Conservation (phyloP, 1,140 invertebrate genomes). For the Ganaspis sp. region DNA sequence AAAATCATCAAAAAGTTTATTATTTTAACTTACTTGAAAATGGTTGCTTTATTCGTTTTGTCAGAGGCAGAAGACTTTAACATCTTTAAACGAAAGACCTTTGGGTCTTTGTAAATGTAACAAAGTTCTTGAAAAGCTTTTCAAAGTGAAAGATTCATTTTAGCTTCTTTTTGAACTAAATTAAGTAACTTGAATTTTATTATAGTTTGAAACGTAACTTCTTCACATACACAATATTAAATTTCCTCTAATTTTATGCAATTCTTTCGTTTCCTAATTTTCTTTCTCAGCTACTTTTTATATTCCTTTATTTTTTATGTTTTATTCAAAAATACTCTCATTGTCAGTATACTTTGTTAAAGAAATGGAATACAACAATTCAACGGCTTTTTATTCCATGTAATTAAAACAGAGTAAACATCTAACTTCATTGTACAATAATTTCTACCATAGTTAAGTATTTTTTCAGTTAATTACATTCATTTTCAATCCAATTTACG, state of each 20-base stretch:
- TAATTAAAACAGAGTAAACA: background rate
- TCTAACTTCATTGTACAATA: background rate
- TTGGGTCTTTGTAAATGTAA: background rate
- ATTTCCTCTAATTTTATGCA: background rate
- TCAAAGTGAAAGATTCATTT: background rate
- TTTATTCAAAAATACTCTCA: no score
- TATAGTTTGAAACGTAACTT: background rate
- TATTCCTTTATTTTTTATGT: no score
- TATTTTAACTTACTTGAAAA: background rate
- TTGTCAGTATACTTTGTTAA: no score
- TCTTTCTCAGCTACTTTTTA: no score
- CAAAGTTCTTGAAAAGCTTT: slow-evolving; percentile 6
- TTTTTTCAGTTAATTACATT: background rate
- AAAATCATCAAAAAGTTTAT: background rate
- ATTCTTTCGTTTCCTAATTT: no score
- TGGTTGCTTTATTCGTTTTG: background rate
- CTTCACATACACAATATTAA: background rate
- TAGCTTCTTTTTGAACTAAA: background rate
- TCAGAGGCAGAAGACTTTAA: background rate
- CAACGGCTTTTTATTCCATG: no score
- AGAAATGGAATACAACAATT: no score
- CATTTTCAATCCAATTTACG: background rate
- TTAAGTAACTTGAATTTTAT: background rate
- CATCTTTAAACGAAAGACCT: background rate
- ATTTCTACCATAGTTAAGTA: background rate